Conservation (phyloP, 2,888 invertebrate species). For the Thera britannica region DNA sequence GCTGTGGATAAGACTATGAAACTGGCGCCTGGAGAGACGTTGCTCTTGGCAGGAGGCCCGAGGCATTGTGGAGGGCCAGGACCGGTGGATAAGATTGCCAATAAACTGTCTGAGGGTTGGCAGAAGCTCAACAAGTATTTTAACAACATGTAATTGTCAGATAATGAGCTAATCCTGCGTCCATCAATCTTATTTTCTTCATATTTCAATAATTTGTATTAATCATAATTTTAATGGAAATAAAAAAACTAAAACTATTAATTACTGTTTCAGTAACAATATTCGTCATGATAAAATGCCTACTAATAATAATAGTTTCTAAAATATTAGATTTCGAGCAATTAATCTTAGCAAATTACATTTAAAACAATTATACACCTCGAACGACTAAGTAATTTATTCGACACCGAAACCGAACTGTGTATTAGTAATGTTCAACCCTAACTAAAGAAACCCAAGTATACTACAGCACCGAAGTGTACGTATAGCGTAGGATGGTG, state of each 20-base stretch:
- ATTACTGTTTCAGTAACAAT: background rate
- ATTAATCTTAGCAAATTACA: constrained; percentile 12
- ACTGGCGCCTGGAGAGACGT: constrained; percentile 65
- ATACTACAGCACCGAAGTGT: background rate
- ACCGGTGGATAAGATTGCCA: constrained; percentile 77
- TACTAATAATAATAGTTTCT: constrained; percentile 31
- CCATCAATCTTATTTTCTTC: background rate
- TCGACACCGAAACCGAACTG: constrained; percentile 30
- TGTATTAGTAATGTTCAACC: background rate
- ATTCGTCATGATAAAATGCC: constrained; percentile 33
- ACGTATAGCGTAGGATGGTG: background rate
- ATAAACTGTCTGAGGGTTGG: constrained; percentile 77
- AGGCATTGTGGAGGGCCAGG: constrained; percentile 78
- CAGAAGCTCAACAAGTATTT: constrained; percentile 81
- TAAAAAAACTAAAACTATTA: background rate
- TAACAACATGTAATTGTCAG: constrained; percentile 45
- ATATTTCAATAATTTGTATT: background rate
- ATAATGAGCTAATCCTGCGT: too few species aligned
- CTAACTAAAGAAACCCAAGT: background rate
- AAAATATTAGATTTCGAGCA: constrained; percentile 32
- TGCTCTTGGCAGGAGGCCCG: constrained; percentile 69
- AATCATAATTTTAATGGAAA: too few species aligned
- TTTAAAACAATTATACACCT: constrained; percentile 47
- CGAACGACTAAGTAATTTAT: constrained; percentile 45
- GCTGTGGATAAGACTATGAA: constrained; percentile 61